Conservation (phyloP, 1,140 invertebrate genomes). For the Pachyrhynchus sulphureomaculatus region DNA sequence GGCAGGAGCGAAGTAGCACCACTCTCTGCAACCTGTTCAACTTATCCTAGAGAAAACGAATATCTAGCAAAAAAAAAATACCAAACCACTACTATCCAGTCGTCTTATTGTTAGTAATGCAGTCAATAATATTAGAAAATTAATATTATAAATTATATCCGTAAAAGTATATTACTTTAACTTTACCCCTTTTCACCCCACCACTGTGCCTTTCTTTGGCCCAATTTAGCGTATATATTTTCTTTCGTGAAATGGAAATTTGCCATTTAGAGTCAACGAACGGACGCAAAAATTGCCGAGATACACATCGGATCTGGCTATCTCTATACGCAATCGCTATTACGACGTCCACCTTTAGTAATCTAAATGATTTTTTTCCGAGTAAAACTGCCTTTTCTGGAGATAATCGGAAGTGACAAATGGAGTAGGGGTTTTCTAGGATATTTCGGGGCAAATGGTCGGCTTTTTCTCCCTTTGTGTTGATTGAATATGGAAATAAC, state of each 20-base stretch:
- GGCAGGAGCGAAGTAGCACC: too few species aligned
- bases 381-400: neutral
- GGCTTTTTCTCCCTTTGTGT: too few species aligned
- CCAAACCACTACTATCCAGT: too few species aligned
- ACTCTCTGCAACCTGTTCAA: too few species aligned
- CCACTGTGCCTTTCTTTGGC: neutral
- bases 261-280: conserved; percentile 1
- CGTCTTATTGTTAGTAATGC: too few species aligned
- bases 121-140: too few species aligned
- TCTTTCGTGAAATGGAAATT: conserved; percentile 2
- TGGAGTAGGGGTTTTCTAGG: neutral
- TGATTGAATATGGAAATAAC: too few species aligned
- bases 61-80: too few species aligned
- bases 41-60: too few species aligned
- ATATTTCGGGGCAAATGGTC: too few species aligned
- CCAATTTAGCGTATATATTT: neutral
- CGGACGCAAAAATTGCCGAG: neutral
- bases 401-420: conserved; percentile 2
- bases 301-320: conserved; percentile 4
- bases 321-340: conserved; percentile 4
- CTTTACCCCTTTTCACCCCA: neutral
- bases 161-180: too few species aligned
- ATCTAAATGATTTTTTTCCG: conserved; percentile 3
- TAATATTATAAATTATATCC: too few species aligned
- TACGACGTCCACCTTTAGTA: conserved; percentile 1